A percentile compares a stretch with the other conserved stretches of the same genome.
These are phyloP conservation scores for Coecobrya sp. DNA, from an alignment of 2,888 invertebrate genomes.

Conservation along the genomic window DNA sequence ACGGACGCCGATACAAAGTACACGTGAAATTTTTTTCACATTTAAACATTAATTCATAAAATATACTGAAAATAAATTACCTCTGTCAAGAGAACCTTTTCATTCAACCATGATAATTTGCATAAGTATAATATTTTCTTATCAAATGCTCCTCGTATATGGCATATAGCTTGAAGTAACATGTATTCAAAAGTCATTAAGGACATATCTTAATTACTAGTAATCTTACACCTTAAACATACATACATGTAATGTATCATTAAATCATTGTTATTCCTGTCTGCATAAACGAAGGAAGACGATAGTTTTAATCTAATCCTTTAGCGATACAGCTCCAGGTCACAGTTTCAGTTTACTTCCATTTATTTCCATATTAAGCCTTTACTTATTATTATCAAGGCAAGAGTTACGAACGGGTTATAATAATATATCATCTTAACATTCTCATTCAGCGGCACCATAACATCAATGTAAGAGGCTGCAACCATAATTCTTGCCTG, in stretches of 20 bases:
- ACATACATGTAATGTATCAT: neutral
- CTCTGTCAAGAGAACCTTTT: no score
- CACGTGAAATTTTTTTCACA: neutral
- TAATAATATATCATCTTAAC: neutral
- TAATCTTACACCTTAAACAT: neutral
- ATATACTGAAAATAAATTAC: neutral
- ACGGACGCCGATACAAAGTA: slow-evolving; percentile 80
- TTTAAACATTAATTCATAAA: neutral
- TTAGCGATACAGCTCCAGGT: slow-evolving; percentile 1
- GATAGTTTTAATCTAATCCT: slow-evolving; percentile 2
- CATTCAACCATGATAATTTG: slow-evolving; percentile 2
- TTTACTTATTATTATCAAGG: neutral
- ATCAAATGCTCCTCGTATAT: neutral
- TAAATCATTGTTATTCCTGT: neutral
- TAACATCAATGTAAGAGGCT: neutral
- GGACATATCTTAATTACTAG: slow-evolving; percentile 17
- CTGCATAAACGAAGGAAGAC: neutral
- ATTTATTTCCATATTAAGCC: neutral
- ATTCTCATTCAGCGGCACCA: neutral
- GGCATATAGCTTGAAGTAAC: neutral
- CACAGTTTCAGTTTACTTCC: slow-evolving; percentile 20
- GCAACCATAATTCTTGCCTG: neutral
- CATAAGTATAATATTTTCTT: neutral
- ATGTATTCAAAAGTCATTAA: slow-evolving; percentile 7
- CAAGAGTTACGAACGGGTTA: neutral